Evolutionary conservation across 2,797 vertebrate species (phyloP).

Genomic region (Amblyopsis hoosieri): DNA sequence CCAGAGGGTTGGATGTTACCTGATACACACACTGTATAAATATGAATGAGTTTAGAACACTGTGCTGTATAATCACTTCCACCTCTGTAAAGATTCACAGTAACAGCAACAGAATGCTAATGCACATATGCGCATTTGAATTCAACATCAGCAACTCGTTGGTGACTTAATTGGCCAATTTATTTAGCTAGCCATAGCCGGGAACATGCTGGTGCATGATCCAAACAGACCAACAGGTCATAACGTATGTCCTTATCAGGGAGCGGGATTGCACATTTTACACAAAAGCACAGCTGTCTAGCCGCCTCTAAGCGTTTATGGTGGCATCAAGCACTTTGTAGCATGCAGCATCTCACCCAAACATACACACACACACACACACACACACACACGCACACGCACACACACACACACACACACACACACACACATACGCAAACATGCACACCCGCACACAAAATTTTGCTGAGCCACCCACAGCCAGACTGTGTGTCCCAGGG

Average conservation of each 20-base stretch:
- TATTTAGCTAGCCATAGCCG: constrained; percentile 13
- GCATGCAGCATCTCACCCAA: too few species aligned
- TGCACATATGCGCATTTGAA: constrained; percentile 42
- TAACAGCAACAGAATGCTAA: constrained; percentile 13
- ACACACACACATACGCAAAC: not conserved
- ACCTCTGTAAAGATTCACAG: constrained; percentile 35
- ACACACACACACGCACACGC: too few species aligned
- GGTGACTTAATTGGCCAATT: constrained; percentile 38
- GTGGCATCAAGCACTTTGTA: not conserved
- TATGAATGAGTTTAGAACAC: not conserved
- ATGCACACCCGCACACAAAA: not conserved
- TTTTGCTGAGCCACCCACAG: constrained; percentile 10
- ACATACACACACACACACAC: not conserved
- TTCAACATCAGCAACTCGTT: constrained; percentile 30
- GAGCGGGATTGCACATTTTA: not conserved
- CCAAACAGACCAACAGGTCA: not conserved
- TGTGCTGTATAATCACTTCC: constrained; percentile 22
- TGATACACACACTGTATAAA: not conserved
- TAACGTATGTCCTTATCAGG: constrained; percentile 8
- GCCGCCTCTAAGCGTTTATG: not conserved
- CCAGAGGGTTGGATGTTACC: not conserved
- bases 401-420: too few species aligned
- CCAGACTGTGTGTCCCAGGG: constrained; percentile 27
- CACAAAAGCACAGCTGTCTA: not conserved
- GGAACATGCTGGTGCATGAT: constrained; percentile 52